Evolutionary conservation across 2,888 invertebrate species (phyloP).

Genomic region (Kryphioiulus occultus): DNA sequence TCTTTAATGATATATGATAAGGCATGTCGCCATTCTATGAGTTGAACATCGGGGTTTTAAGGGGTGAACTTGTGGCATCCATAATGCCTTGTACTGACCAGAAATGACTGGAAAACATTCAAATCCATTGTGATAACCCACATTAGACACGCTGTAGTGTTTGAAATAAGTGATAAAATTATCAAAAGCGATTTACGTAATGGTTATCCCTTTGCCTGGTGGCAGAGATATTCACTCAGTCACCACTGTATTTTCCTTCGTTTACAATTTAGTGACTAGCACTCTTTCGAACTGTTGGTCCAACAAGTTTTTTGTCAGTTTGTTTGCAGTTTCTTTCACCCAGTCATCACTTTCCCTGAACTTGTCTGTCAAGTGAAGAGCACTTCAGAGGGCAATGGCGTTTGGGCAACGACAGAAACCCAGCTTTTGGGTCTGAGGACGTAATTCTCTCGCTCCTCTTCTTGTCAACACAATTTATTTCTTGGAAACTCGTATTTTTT

Average conservation of each 20-base stretch:
- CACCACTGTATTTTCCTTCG: not conserved
- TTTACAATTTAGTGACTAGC: not conserved
- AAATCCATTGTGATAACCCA: too few relatives aligned
- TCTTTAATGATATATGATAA: too few relatives aligned
- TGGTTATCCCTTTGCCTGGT: not conserved
- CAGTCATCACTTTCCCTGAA: not conserved
- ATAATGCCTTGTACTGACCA: too few relatives aligned
- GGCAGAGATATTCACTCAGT: not conserved
- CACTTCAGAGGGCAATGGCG: not conserved
- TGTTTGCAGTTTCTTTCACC: not conserved
- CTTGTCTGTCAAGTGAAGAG: not conserved
- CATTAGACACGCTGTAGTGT: too few relatives aligned
- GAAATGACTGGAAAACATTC: too few relatives aligned
- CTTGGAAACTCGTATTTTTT: slow-evolving; percentile 25
- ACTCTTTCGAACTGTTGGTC: not conserved
- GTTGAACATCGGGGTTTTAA: too few relatives aligned
- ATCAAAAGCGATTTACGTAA: too few relatives aligned
- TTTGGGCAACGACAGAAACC: not conserved
- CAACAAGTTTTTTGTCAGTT: not conserved
- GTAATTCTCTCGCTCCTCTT: not conserved
- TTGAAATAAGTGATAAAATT: too few relatives aligned
- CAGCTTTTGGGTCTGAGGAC: not conserved
- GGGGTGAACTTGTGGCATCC: too few relatives aligned
- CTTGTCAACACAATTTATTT: not conserved
- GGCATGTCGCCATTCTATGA: too few relatives aligned